Evolutionary conservation across 2,113 vertebrate genomes (phyloP).

Genomic region (Rhinogobius similis): DNA sequence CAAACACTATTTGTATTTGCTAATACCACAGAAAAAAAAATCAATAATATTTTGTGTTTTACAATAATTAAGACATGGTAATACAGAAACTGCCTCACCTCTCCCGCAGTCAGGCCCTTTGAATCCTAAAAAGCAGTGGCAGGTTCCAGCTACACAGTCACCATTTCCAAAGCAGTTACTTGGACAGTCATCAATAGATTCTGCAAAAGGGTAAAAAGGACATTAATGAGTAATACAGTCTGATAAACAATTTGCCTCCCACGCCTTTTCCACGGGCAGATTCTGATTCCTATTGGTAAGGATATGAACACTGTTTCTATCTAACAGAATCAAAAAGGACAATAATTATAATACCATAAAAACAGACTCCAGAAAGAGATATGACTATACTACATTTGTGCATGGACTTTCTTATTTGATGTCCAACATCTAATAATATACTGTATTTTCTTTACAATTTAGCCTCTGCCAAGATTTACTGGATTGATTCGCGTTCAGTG

Average conservation of each 20-base stretch:
- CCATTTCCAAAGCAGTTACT: constrained; percentile 98
- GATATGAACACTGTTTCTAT: constrained; percentile 29
- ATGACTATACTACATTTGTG: constrained; percentile 3
- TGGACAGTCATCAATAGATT: constrained; percentile 95
- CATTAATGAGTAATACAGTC: constrained; percentile 52
- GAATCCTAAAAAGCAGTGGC: constrained; percentile 95
- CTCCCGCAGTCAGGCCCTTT: constrained; percentile 93
- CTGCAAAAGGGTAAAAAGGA: constrained; percentile 75
- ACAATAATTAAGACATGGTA: constrained; percentile 9
- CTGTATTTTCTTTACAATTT: too few relatives aligned
- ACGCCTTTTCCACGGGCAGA: constrained; percentile 54
- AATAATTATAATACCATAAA: background rate
- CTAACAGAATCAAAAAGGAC: constrained; percentile 2
- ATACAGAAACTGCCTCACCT: constrained; percentile 77
- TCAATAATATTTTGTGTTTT: background rate
- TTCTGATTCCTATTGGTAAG: constrained; percentile 53
- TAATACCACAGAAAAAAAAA: too few relatives aligned
- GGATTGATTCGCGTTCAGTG: too few relatives aligned
- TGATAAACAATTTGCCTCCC: constrained; percentile 49
- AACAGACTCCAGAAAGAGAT: background rate
- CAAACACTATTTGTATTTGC: too few relatives aligned
- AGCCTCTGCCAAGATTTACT: too few relatives aligned
- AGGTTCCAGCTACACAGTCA: constrained; percentile 92
- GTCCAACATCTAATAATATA: too few relatives aligned
- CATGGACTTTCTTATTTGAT: background rate